Conservation (phyloP, 2,797 vertebrate genomes). For the Pangasius djambal region DNA sequence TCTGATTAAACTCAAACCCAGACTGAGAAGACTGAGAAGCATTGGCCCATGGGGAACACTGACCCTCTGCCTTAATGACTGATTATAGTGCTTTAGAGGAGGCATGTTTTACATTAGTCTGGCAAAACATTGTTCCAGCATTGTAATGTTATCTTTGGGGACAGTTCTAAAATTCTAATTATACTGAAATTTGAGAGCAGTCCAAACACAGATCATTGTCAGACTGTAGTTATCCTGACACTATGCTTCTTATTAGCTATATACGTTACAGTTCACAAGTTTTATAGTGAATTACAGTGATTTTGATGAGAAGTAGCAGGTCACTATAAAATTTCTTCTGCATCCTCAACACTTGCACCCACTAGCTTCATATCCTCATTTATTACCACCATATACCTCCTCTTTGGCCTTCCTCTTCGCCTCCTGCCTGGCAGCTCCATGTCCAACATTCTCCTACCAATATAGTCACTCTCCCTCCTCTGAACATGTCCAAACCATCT, state of each 20-base stretch:
- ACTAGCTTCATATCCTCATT: too few species aligned
- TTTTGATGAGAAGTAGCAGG: not conserved
- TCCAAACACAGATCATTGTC: not conserved
- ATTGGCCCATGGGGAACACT: not conserved
- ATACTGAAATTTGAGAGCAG: not conserved
- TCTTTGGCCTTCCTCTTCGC: too few species aligned
- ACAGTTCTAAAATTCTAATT: conserved; percentile 1
- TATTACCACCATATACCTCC: too few species aligned
- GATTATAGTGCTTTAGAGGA: not conserved
- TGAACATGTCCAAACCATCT: too few species aligned
- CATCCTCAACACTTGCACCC: too few species aligned
- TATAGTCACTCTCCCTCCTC: too few species aligned
- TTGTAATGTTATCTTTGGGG: conserved; percentile 1
- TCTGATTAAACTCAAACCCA: conserved; percentile 12
- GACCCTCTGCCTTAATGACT: not conserved
- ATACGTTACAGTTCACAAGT: not conserved
- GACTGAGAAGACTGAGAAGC: not conserved
- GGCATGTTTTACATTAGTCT: conserved; percentile 39
- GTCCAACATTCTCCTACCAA: too few species aligned
- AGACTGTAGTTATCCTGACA: not conserved
- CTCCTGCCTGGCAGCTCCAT: too few species aligned
- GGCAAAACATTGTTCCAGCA: conserved; percentile 6
- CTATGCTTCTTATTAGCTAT: not conserved
- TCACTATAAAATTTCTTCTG: not conserved
- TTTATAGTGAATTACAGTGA: not conserved